phyloP scores from a whole-genome alignment of 2,113 vertebrate species.

The Erinaceus europaeus region DNA sequence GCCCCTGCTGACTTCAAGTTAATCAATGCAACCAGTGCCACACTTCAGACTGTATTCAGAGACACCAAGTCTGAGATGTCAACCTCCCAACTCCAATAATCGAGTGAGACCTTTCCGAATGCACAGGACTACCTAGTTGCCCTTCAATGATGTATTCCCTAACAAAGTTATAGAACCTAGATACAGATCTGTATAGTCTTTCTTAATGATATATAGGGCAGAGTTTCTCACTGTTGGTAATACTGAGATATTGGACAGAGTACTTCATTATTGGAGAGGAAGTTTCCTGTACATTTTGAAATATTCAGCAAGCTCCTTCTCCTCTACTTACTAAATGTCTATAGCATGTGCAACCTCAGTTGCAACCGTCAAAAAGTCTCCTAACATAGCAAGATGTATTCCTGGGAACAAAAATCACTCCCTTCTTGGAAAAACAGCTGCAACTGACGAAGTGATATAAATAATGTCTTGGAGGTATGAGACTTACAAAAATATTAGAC shows the following conservation, averaged over 20 bases:
- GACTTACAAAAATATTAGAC: neutral
- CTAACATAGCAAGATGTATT: neutral
- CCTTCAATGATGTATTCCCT: no score
- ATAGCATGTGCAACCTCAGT: accelerated
- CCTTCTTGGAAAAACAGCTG: neutral
- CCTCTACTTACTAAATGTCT: neutral
- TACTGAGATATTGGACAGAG: neutral
- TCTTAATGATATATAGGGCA: neutral
- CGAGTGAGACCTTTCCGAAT: no score
- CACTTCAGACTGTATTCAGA: no score
- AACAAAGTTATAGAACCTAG: no score
- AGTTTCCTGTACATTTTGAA: neutral
- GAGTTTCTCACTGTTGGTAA: neutral
- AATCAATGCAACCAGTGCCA: no score
- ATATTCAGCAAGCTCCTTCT: neutral
- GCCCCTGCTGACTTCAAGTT: no score
- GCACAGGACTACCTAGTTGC: no score
- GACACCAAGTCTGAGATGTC: no score
- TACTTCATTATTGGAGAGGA: neutral
- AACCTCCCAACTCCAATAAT: no score
- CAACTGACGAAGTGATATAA: neutral
- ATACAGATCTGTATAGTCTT: neutral
- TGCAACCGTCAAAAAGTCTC: neutral
- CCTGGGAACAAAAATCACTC: neutral
- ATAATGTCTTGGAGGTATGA: neutral